These are phyloP conservation scores for Limnodromus scolopaceus DNA, from an alignment of 2,797 vertebrate species.

Conservation along the genomic window DNA sequence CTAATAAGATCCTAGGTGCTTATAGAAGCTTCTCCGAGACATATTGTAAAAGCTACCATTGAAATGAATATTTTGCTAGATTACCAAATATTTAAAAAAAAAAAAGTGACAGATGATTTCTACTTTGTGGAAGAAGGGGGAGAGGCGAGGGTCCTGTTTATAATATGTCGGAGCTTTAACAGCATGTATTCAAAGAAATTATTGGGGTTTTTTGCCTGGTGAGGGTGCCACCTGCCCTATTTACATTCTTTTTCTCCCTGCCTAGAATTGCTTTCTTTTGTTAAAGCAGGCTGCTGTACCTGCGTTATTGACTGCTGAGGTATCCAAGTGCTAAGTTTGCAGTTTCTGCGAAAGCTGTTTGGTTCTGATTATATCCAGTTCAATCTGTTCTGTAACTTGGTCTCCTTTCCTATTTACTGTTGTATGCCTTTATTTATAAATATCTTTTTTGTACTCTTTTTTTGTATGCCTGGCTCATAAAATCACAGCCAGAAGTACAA, in stretches of 20 bases:
- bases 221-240: neutral
- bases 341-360: conserved; percentile 58
- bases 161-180: conserved; percentile 9
- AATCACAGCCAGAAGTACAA: conserved; percentile 38
- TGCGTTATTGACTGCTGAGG: conserved; percentile 14
- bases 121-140: conserved; percentile 1
- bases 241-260: conserved; percentile 16
- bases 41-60: conserved; percentile 49
- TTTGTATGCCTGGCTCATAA: conserved; percentile 56
- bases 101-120: conserved; percentile 41
- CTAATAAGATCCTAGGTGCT: conserved; percentile 69
- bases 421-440: conserved; percentile 39
- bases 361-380: conserved; percentile 53
- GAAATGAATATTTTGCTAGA: conserved; percentile 70
- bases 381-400: conserved; percentile 41
- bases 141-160: conserved; percentile 16
- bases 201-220: neutral
- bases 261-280: conserved; percentile 56
- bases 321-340: conserved; percentile 55
- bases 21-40: conserved; percentile 62
- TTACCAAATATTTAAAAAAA: conserved; percentile 61
- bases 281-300: conserved; percentile 43
- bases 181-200: neutral
- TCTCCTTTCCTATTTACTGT: conserved; percentile 35
- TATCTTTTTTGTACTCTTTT: conserved; percentile 12